Percentiles rank a stretch among this genome's conserved stretches.
Evolutionary conservation across 2,888 invertebrate genomes (phyloP).

Genomic region (Brenthis ino): DNA sequence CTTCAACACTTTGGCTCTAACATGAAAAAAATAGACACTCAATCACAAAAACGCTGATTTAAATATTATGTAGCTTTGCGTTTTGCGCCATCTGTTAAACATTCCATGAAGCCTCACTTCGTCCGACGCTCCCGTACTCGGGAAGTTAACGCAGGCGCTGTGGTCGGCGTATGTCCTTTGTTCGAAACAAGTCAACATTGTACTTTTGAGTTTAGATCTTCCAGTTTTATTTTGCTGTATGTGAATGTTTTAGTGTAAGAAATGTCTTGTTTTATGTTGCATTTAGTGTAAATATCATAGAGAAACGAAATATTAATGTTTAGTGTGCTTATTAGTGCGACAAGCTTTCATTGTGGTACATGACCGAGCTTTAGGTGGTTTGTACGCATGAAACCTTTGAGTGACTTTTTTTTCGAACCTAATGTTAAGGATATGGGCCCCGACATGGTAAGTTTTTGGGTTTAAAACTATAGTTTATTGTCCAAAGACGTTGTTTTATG

Average conservation of each 20-base stretch:
- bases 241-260: conserved; percentile 59
- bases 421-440: conserved; percentile 92
- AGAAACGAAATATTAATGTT: conserved; percentile 55
- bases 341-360: conserved; percentile 67
- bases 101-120: conserved; percentile 49
- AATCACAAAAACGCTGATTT: conserved; percentile 17
- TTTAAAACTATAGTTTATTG: conserved; percentile 49
- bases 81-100: conserved; percentile 69
- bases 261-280: conserved; percentile 57
- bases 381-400: conserved; percentile 86
- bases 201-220: conserved; percentile 70
- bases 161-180: conserved; percentile 81
- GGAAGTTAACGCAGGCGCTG: conserved; percentile 79
- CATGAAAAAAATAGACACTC: conserved; percentile 5
- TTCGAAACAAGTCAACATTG: conserved; percentile 82
- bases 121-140: conserved; percentile 68
- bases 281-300: conserved; percentile 50
- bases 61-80: conserved; percentile 28
- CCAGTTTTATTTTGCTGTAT: conserved; percentile 57
- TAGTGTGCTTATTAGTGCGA: conserved; percentile 54
- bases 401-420: conserved; percentile 86
- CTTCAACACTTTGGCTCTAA: background rate
- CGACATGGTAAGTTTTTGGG: conserved; percentile 86
- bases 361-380: conserved; percentile 73
- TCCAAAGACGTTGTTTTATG: conserved; percentile 61